Base-by-base conservation (phyloP, 2,113 vertebrate species). In the Periophthalmodon schlosseri region DNA sequence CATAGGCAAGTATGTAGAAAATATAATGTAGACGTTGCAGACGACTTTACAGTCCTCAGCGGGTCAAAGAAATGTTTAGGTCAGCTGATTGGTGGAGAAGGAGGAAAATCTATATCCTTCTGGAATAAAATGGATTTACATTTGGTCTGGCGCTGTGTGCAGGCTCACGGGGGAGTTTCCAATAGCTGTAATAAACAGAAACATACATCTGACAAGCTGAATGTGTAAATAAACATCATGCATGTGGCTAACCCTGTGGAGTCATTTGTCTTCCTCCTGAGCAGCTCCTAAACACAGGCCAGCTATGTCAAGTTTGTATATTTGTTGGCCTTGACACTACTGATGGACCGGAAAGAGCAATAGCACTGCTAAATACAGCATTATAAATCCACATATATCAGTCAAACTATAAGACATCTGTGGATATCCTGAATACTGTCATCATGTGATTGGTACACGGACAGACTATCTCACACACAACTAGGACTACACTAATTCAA, bases 141-240 rank as follows among this genome's bases (percentile, higher is more conserved):
- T 21, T 47, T 68, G 65, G 39, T n/a, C 47, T 46, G n/a, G 39
- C 44, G 11, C 21, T 8, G 60, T 16, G 60, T 34, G 60, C 57
- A 60, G 12, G 64, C 64, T 36, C 36, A 44, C 34, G 9, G 15
- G 23, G 33, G 63, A 65, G 33, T 65, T 65, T 65, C 63, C 63
- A 44, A 39, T 21, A 65, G 18, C 63, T 13, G 63, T 65, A 65
- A 65, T 65, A 65, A 65, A 65, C 63, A 65, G 63, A 39, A 65
- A 65, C 18, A 36, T 65, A 65, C 10, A 44, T 49, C 44, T 46
- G 44, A 75, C 66, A 61, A 47, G 21, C 67, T 64, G 46, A 44
- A 39, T n/a, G 23, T 75, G 68, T 54, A 63, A 49, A 69, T 68
- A 68, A 47, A 68, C 39, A 68, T 68, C 46, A 23, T 68, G 46